phyloP scores from a whole-genome alignment of 2,888 invertebrate genomes.

The Ectemnius cavifrons region DNA sequence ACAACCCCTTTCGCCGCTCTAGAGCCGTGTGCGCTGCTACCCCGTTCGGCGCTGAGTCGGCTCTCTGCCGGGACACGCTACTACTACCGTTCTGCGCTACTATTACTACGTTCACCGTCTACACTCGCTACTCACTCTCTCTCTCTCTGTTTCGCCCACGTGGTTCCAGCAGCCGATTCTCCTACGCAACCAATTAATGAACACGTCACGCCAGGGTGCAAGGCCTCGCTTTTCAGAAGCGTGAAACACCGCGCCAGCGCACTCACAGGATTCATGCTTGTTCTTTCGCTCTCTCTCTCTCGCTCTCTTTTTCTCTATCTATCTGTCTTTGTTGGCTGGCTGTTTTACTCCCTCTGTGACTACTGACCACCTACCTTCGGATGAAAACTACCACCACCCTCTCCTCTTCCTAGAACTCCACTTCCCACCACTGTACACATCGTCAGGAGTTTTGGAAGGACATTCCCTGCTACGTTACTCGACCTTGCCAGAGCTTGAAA shows the following conservation, averaged over 20 bases:
- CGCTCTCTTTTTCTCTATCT: no score
- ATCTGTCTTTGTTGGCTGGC: neutral
- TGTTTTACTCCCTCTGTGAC: neutral
- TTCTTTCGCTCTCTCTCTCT: no score
- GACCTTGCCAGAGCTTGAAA: no score
- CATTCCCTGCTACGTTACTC: no score
- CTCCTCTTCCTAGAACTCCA: no score
- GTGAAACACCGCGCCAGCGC: slow-evolving; percentile 20
- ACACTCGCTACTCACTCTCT: slow-evolving; percentile 6
- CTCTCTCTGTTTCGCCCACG: slow-evolving; percentile 34
- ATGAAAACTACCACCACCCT: no score
- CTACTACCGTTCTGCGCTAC: slow-evolving; percentile 37
- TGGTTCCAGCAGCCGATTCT: slow-evolving; percentile 40
- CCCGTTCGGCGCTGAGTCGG: slow-evolving; percentile 9
- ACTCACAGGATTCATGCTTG: neutral
- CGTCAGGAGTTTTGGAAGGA: no score
- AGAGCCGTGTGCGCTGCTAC: slow-evolving; percentile 13
- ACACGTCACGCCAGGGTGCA: slow-evolving; percentile 49
- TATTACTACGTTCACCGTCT: slow-evolving; percentile 42
- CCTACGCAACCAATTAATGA: slow-evolving; percentile 60
- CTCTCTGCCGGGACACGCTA: slow-evolving; percentile 29
- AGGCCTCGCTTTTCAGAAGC: slow-evolving; percentile 26
- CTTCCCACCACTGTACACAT: no score
- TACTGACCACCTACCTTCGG: no score
- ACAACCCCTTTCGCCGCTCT: slow-evolving; percentile 19